Base-by-base conservation (phyloP, 2,113 vertebrate species). In the Equus przewalskii region DNA sequence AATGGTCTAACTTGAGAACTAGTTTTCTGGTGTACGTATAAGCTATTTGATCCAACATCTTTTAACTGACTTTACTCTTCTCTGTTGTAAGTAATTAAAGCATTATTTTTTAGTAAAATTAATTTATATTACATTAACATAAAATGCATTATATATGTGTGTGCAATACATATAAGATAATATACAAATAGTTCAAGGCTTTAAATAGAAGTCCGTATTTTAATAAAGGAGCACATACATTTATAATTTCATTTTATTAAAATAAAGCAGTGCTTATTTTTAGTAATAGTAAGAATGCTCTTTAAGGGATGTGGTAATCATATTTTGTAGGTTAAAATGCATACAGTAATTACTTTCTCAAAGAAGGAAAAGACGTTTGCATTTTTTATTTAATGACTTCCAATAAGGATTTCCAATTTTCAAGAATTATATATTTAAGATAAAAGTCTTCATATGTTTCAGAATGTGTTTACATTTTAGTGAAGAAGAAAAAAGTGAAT, bases 291-390 rank as follows among this genome's bases (percentile, higher is more conserved):
- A 75, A 76, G 16, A 12, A 22, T 79, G 19, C 1, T 93, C 26
- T 75, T 69, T 73, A 73, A 94, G 22, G 10, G n/a, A 60, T n/a
- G 1, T 69, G 8, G 3, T 58, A 78, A 30, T 83, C 24, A 30
- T 60, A 36, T 93, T 93, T 89, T 81, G 11, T 54, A 56, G 6
- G 3, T 67, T 87, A 96, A 91, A 93, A 81, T 85, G 13, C 11
- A 44, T 41, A 24, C 28, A 56, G 15, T 58, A 81, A 67, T 76
- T 72, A 28, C 5, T n/a, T 89, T 86, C 12, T 76, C 62, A 58
- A 76, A 64, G 11, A 65, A 78, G 6, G 49, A 64, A 84, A 92
- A n/a, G 0, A 84, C 73, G 3, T 2, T 76, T 76, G 0, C 2
- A 56, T 41, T 91, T 85, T 30, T 54, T 44, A 44, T 49, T 86